phyloP scores from a whole-genome alignment of 92 coral and sea anemone species.

The Actinernus sp. region DNA sequence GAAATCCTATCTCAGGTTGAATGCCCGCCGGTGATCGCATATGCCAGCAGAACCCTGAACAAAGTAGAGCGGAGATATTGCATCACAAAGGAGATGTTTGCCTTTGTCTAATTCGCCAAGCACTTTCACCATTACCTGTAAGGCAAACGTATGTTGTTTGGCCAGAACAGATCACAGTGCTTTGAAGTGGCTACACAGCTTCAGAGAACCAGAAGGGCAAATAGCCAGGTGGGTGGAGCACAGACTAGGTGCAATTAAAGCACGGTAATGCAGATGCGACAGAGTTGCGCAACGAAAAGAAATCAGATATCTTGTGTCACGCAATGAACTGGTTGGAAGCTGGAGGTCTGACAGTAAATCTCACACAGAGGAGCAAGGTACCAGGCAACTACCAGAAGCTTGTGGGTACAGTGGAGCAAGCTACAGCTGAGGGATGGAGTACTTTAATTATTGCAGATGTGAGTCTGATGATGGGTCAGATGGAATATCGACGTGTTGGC shows the following conservation, averaged over 20 bases:
- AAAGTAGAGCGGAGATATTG: constrained; percentile 51
- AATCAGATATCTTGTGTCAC: too few relatives aligned
- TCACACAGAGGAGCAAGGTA: too few relatives aligned
- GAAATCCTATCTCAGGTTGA: constrained; percentile 48
- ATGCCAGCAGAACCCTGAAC: constrained; percentile 34
- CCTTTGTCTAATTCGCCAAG: constrained; percentile 32
- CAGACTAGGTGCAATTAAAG: too few relatives aligned
- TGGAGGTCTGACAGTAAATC: too few relatives aligned
- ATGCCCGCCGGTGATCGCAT: constrained; percentile 33
- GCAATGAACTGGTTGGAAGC: too few relatives aligned
- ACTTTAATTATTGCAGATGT: too few relatives aligned
- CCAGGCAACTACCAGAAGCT: too few relatives aligned
- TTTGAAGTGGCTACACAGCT: constrained; percentile 35
- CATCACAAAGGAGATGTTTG: constrained; percentile 44
- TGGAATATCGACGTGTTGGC: background rate
- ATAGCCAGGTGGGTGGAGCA: constrained; percentile 41
- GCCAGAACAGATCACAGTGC: constrained; percentile 59
- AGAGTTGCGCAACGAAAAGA: too few relatives aligned
- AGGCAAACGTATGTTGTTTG: constrained; percentile 23
- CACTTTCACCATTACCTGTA: constrained; percentile 47
- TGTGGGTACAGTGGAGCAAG: constrained; percentile 51
- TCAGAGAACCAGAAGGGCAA: constrained; percentile 44
- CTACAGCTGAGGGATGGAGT: constrained; percentile 32
- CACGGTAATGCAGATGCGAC: background rate
- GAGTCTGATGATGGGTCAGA: too few relatives aligned